Evolutionary conservation across 2,113 vertebrate species (phyloP), one percentile per base, ranked within the genome.

Genomic region (Neopipo cinnamomea): DNA sequence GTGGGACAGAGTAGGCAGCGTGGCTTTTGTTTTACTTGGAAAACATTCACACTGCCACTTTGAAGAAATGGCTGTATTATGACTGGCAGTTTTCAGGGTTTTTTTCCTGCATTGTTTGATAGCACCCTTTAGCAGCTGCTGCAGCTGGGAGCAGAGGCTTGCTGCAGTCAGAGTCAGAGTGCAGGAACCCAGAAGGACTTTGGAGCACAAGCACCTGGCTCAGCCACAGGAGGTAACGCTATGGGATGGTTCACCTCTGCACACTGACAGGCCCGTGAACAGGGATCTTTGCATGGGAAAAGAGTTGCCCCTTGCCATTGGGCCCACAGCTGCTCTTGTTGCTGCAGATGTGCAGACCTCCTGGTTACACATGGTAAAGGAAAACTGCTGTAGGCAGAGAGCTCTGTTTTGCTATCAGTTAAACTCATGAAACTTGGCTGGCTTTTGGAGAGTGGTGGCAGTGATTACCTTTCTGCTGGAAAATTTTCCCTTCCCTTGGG

Each of bases 231-330:
- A 80, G 42, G 3, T 25, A 28, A 30, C 44, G 31, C 10, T 14
- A 6, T 2, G 66, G 27, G 18, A 8, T 17, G 22, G 3, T 56
- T 25, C 19, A 65, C 24, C 20, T 61, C 59, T 66, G 28, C 25
- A 67, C 8, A 1, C 3, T 16, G 15, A 42, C 12, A 68, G 37
- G 17, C 8, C 21, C 63, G 28, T 47, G 16, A 42, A 3, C 39
- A 63, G 55, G 31, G 22, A 25, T 5, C 17, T 55, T 14, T 78
- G 19, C 19, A 5, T 27, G 20, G 30, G 9, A n/a, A 46, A 73
- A 37, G 12, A 27, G 5, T 11, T 0, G 0, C 21, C 25, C 9
- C 33, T 65, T 0, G 0, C 5, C 1, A 0, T 14, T n/a, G 17
- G 52, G 30, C 5, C 14, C 8, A 0, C 5, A 14, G 16, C 7